These are phyloP conservation scores for Corydoras sp. DNA, from an alignment of 2,113 vertebrate species.

Conservation along the genomic window DNA sequence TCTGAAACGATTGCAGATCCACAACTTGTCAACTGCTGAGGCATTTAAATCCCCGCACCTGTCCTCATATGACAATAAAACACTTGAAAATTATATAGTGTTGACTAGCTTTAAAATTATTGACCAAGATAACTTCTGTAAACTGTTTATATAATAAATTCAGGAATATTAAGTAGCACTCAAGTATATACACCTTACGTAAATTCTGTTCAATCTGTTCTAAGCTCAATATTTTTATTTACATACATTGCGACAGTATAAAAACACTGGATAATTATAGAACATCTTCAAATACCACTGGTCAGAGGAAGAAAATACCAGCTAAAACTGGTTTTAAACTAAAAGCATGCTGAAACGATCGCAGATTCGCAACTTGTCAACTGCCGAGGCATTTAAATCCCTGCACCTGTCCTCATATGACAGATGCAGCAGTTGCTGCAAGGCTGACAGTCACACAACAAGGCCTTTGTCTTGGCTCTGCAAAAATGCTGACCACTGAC, in stretches of 20 bases:
- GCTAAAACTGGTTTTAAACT: slow-evolving; percentile 1
- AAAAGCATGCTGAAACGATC: not conserved
- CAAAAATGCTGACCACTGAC: slow-evolving; percentile 44
- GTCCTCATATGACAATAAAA: slow-evolving; percentile 39
- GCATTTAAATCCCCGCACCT: slow-evolving; percentile 48
- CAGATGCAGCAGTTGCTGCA: slow-evolving; percentile 53
- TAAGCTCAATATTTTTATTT: no score
- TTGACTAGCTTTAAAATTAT: no score
- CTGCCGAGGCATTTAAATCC: not conserved
- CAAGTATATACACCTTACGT: no score
- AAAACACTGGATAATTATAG: not conserved
- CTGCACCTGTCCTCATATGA: slow-evolving; percentile 59
- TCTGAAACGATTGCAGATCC: not conserved
- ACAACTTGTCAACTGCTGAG: not conserved
- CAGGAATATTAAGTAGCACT: no score
- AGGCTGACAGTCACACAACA: slow-evolving; percentile 47
- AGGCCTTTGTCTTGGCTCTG: slow-evolving; percentile 44
- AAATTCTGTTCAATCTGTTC: no score
- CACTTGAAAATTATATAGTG: no score
- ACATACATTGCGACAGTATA: not conserved
- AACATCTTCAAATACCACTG: not conserved
- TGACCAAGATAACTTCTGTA: no score
- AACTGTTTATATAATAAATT: no score
- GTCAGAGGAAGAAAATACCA: not conserved
- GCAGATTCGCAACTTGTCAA: not conserved